phyloP scores from a whole-genome alignment of 2,113 vertebrate species.

The Galeopterus variegatus region DNA sequence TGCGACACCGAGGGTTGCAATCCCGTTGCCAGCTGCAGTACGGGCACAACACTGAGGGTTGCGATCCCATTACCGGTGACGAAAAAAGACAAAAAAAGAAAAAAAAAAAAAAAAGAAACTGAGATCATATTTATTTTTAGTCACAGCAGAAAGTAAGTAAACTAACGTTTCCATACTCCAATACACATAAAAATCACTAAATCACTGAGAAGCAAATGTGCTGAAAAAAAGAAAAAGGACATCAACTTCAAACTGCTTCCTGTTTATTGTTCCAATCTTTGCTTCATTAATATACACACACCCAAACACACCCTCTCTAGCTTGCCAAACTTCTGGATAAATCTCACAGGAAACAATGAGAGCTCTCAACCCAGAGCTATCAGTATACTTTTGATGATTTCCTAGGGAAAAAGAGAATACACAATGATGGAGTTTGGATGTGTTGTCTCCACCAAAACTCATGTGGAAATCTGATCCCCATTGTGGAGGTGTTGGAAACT shows the following conservation, averaged over 20 bases:
- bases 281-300: conserved; percentile 72
- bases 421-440: not conserved
- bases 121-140: conserved; percentile 56
- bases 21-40: no score
- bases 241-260: conserved; percentile 38
- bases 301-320: conserved; percentile 71
- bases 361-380: conserved; percentile 38
- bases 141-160: conserved; percentile 43
- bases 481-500: no score
- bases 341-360: conserved; percentile 61
- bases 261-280: conserved; percentile 66
- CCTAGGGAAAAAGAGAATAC: conserved; percentile 29
- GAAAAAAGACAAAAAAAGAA: no score
- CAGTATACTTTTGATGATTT: conserved; percentile 56
- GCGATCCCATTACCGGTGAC: no score
- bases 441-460: no score
- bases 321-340: conserved; percentile 69
- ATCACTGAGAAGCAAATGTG: conserved; percentile 37
- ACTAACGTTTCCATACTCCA: conserved; percentile 12
- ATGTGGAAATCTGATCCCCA: no score
- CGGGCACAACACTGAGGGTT: no score
- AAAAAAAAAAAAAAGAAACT: no score
- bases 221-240: conserved; percentile 59
- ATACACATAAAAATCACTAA: conserved; percentile 64
- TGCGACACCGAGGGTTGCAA: no score